Conservation (phyloP, 2,113 vertebrate genomes). For the Hylia prasina region DNA sequence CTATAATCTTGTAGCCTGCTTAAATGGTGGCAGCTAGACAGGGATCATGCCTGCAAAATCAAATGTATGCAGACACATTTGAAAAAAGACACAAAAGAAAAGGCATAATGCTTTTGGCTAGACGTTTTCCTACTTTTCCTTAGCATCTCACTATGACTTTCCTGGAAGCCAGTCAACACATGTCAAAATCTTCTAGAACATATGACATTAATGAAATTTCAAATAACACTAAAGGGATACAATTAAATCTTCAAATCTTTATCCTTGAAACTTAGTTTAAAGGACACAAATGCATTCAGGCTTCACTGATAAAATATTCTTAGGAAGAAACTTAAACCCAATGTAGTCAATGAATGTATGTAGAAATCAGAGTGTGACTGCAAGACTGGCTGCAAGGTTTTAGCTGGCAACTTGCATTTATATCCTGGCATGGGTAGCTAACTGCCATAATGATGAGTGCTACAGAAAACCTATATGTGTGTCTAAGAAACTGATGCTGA, state of each 20-base stretch:
- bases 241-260: not conserved
- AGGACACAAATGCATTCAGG: not conserved
- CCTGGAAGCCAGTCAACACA: not conserved
- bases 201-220: not conserved
- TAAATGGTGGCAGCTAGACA: not conserved
- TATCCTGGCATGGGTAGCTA: not conserved
- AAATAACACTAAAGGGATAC: not conserved
- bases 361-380: not conserved
- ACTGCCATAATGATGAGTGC: accelerated
- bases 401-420: not conserved
- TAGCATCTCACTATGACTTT: not conserved
- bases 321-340: not conserved
- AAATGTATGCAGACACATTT: not conserved
- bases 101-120: not conserved
- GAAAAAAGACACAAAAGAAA: not conserved
- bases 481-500: not conserved
- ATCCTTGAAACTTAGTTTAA: not conserved
- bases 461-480: not conserved
- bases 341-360: not conserved
- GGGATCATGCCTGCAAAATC: not conserved
- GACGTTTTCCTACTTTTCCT: not conserved
- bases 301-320: not conserved
- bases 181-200: not conserved
- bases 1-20: not conserved
- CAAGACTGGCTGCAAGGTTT: not conserved